These are phyloP conservation scores for Bos taurus DNA, from an alignment of 2,113 vertebrate genomes.

Conservation along the genomic window DNA sequence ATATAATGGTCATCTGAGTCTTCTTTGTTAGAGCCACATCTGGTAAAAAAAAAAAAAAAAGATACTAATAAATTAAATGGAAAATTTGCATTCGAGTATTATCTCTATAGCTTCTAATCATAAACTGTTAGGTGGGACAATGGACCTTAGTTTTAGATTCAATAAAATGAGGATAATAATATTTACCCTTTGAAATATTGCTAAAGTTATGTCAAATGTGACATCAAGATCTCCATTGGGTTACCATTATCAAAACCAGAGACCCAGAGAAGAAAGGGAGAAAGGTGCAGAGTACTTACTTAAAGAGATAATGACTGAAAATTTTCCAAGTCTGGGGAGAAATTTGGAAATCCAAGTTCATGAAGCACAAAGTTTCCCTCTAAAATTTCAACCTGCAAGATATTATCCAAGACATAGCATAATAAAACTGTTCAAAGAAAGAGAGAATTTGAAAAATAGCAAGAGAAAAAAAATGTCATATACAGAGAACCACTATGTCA, in stretches of 20 bases:
- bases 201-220: background rate
- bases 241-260: background rate
- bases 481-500: background rate
- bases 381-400: background rate
- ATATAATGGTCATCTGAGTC: background rate
- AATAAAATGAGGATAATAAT: background rate
- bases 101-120: background rate
- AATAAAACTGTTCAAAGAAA: background rate
- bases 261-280: background rate
- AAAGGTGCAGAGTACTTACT: background rate
- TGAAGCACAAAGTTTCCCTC: background rate
- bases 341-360: background rate
- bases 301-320: background rate
- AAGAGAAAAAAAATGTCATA: background rate
- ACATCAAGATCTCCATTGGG: background rate
- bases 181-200: background rate
- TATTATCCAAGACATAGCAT: background rate
- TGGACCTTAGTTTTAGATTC: background rate
- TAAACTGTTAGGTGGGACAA: background rate
- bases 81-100: background rate
- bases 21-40: background rate
- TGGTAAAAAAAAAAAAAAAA: background rate
- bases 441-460: background rate
- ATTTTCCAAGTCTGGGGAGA: background rate
- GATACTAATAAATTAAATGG: background rate